A percentile compares a stretch with the other conserved stretches of the same genome.
These are phyloP conservation scores for Metridium senile DNA, from an alignment of 92 coral and sea anemone genomes.

Conservation along the genomic window DNA sequence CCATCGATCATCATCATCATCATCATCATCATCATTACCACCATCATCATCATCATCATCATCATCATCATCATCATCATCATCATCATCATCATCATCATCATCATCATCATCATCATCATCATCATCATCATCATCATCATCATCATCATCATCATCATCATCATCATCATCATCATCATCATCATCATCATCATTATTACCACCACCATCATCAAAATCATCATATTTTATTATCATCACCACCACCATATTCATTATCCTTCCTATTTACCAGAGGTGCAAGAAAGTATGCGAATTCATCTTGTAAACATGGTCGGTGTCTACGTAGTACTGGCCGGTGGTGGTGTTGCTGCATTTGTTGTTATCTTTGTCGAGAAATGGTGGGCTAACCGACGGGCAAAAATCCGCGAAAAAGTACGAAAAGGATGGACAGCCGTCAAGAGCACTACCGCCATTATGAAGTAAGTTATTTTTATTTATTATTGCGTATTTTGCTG, in stretches of 20 bases:
- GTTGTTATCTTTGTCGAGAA: constrained; percentile 41
- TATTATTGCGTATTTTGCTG: not conserved
- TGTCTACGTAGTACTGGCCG: constrained; percentile 56
- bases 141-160: too few relatives aligned
- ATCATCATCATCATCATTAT: too few relatives aligned
- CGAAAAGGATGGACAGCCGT: constrained; percentile 35
- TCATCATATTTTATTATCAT: not conserved
- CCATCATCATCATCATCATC: too few relatives aligned
- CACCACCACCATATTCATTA: too few relatives aligned
- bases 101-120: too few relatives aligned
- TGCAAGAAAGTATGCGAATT: constrained; percentile 43
- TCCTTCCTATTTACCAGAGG: constrained; percentile 2
- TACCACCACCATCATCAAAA: too few relatives aligned
- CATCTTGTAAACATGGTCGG: constrained; percentile 65
- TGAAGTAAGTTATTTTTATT: constrained; percentile 22
- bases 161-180: too few relatives aligned
- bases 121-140: too few relatives aligned
- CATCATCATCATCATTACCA: too few relatives aligned
- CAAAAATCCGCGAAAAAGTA: constrained; percentile 28
- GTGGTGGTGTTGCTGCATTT: constrained; percentile 47
- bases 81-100: too few relatives aligned
- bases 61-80: too few relatives aligned
- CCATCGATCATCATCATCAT: too few relatives aligned
- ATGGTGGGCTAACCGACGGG: constrained; percentile 59
- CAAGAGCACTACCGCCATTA: constrained; percentile 12